Percentiles rank a stretch among this genome's conserved stretches.
Evolutionary conservation across 2,113 vertebrate genomes (phyloP).

Genomic region (Odocoileus virginianus): DNA sequence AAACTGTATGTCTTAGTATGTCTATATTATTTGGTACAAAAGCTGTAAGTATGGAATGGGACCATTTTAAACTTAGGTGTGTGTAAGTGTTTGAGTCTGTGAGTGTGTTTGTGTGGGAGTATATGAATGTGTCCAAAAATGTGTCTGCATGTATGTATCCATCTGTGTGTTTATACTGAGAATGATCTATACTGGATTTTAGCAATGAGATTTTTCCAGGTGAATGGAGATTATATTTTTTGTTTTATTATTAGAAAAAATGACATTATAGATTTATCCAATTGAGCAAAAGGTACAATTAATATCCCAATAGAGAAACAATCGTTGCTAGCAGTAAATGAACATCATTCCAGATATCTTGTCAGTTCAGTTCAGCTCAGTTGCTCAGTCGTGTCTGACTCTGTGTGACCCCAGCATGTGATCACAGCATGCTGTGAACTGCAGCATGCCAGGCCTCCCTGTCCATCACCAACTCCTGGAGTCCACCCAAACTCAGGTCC

Average conservation of each 20-base stretch:
- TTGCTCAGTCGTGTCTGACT: rapidly evolving
- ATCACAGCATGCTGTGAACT: not conserved
- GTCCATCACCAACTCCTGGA: not conserved
- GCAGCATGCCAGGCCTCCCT: not conserved
- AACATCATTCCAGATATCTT: not conserved
- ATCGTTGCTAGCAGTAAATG: not conserved
- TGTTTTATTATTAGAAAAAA: not conserved
- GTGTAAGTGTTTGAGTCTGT: not conserved
- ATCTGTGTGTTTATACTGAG: not conserved
- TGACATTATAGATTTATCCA: not conserved
- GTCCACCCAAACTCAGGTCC: rapidly evolving
- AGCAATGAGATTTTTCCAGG: not conserved
- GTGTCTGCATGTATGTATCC: not conserved
- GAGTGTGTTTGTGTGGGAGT: not conserved
- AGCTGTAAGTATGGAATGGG: not conserved
- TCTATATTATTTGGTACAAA: not conserved
- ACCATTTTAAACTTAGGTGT: not conserved
- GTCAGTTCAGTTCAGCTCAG: not conserved
- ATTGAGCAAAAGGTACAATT: not conserved
- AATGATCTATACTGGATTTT: not conserved
- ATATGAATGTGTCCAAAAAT: not conserved
- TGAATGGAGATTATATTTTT: not conserved
- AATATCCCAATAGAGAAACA: not conserved
- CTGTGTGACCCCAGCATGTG: not conserved
- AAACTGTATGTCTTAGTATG: not conserved